These are phyloP conservation scores for Ciconia maguari DNA, from an alignment of 2,113 vertebrate genomes.

Conservation along the genomic window DNA sequence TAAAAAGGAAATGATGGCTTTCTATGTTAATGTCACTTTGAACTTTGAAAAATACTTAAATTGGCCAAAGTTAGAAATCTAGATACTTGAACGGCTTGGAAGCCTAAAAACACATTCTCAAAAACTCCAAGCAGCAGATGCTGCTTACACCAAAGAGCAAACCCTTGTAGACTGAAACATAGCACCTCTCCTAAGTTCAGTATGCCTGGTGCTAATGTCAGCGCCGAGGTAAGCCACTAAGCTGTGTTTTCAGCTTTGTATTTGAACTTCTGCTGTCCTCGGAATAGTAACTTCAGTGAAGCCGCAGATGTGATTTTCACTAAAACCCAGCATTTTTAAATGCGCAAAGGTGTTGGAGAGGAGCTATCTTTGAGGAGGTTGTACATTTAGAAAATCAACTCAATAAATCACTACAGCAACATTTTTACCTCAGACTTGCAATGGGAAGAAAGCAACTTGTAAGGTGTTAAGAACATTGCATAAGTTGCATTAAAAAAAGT, in stretches of 20 bases:
- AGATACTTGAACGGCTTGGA: neutral
- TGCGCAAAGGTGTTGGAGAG: neutral
- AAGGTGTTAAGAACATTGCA: neutral
- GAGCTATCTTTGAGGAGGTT: neutral
- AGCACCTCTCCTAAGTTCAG: neutral
- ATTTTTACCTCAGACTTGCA: neutral
- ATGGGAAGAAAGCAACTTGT: neutral
- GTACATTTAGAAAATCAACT: neutral
- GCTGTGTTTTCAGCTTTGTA: neutral
- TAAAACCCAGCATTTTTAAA: neutral
- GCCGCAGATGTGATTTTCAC: neutral
- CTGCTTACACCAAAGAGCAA: neutral
- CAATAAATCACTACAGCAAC: neutral
- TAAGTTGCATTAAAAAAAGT: neutral
- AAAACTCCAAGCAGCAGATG: neutral
- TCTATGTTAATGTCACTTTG: neutral
- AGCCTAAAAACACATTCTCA: neutral
- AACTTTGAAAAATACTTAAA: neutral
- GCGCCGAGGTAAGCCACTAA: neutral
- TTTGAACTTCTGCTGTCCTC: neutral
- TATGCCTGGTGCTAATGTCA: accelerated
- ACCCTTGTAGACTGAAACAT: accelerated
- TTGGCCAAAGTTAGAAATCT: neutral
- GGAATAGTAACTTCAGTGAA: neutral
- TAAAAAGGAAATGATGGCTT: neutral